Conservation (phyloP, 2,113 vertebrate species). For the Sinocyclocheilus maitianheensis region DNA sequence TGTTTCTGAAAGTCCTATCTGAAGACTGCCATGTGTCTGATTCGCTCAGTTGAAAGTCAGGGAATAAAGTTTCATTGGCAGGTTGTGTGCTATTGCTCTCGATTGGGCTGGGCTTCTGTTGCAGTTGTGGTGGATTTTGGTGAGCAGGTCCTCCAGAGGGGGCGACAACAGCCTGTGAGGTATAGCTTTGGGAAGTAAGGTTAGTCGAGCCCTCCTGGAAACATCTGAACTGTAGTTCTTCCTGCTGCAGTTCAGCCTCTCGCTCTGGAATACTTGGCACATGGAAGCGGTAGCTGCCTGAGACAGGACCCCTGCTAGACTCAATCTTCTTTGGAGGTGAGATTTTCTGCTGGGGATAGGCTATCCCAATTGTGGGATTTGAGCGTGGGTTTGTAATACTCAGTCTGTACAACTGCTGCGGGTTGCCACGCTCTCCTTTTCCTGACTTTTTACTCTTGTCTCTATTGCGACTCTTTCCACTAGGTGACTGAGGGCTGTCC, state of each 20-base stretch:
- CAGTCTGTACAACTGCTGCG: slow-evolving; percentile 86
- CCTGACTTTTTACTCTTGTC: slow-evolving; percentile 77
- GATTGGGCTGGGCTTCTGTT: slow-evolving; percentile 68
- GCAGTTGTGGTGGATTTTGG: slow-evolving; percentile 62
- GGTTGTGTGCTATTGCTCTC: slow-evolving; percentile 70
- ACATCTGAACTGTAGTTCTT: slow-evolving; percentile 81
- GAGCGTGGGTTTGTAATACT: slow-evolving; percentile 79
- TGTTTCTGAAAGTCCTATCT: slow-evolving; percentile 84
- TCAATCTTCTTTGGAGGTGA: slow-evolving; percentile 83
- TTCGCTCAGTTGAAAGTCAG: slow-evolving; percentile 81
- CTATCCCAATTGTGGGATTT: slow-evolving; percentile 84
- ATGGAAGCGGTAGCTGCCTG: slow-evolving; percentile 82
- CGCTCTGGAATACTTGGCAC: slow-evolving; percentile 78
- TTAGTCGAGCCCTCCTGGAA: slow-evolving; percentile 80
- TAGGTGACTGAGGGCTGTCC: slow-evolving; percentile 78
- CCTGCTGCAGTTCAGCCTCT: slow-evolving; percentile 79
- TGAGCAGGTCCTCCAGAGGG: slow-evolving; percentile 69
- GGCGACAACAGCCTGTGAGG: slow-evolving; percentile 82
- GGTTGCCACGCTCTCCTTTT: slow-evolving; percentile 79
- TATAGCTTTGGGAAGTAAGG: slow-evolving; percentile 84
- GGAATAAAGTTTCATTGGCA: slow-evolving; percentile 77
- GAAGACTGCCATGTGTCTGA: slow-evolving; percentile 82
- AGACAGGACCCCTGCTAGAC: slow-evolving; percentile 65
- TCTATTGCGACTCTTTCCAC: slow-evolving; percentile 76
- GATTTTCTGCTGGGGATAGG: slow-evolving; percentile 85